Percentiles rank a stretch among this genome's conserved stretches.
phyloP scores from a whole-genome alignment of 2,888 invertebrate species.

The Panopea generosa region DNA sequence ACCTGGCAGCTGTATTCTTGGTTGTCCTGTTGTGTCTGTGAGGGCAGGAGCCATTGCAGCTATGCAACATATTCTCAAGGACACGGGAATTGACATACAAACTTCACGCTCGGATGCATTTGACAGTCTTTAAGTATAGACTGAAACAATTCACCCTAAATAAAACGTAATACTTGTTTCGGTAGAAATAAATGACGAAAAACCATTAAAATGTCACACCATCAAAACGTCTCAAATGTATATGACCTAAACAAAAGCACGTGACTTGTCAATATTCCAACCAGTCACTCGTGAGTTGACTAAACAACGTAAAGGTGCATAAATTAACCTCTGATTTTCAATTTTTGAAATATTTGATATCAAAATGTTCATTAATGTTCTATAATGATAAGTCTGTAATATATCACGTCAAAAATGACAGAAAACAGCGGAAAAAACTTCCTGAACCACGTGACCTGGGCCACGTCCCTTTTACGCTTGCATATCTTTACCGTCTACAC shows the following conservation, averaged over 20 bases:
- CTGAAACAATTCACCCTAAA: too few relatives aligned
- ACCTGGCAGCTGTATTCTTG: conserved; percentile 79
- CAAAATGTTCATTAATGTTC: not conserved
- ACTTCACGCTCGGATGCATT: conserved; percentile 25
- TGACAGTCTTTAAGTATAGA: not conserved
- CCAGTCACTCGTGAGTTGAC: not conserved
- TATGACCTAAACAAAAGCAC: conserved; percentile 62
- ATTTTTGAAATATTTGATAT: not conserved
- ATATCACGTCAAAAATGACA: conserved; percentile 1
- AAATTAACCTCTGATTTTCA: conserved; percentile 36
- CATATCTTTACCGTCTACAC: conserved; percentile 31
- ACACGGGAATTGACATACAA: conserved; percentile 78
- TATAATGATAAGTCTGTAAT: not conserved
- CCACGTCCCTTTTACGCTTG: conserved; percentile 74
- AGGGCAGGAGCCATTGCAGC: conserved; percentile 95
- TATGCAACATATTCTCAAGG: conserved; percentile 83
- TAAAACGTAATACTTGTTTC: too few relatives aligned
- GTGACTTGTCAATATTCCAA: conserved; percentile 59
- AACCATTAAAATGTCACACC: too few relatives aligned
- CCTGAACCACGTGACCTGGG: conserved; percentile 79
- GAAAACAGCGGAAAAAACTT: conserved; percentile 14
- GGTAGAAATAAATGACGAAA: too few relatives aligned
- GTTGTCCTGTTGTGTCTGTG: conserved; percentile 89
- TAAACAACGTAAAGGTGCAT: conserved; percentile 14
- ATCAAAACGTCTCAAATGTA: conserved; percentile 3